Evolutionary conservation across 2,888 invertebrate species (phyloP), one percentile per base, ranked within the genome.

Genomic region (Oligia strigilis): DNA sequence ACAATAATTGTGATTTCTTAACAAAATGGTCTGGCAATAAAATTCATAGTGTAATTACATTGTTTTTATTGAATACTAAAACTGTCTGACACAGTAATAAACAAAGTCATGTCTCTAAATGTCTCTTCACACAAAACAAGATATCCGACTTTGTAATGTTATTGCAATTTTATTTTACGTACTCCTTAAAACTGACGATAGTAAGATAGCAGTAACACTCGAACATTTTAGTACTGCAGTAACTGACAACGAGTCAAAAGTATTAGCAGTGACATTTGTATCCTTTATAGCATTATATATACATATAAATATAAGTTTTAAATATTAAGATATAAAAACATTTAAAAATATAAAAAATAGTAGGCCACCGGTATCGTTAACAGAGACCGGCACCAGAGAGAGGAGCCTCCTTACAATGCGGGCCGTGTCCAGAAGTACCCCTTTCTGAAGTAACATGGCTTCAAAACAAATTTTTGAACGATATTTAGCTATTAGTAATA

Each of bases 81-180:
- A 77, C 69, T 11, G 75, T 82, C 29, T 81, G 82, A 78, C 74
- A 80, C 82, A 75, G 80, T 82, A 80, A 80, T 85, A 82, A 82
- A 89, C 89, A 80, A 83, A 80, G 85, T 81, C 80, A 72, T 75
- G 77, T 78, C 67, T 80, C 60, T 79, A 80, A 78, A 80, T 78
- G 77, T 83, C 67, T 73, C 60, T 77, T 81, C 80, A 81, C 78
- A 69, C 82, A 76, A 80, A 81, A 85, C 70, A 67, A 73, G 82
- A n/a, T 67, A 78, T 71, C 76, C 71, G 66, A 89, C 88, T 75
- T 81, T 88, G 88, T 88, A 89, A 81, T 49, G 64, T 58, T 80
- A 83, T 73, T 11, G 76, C 77, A 70, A 71, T 83, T 88, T 88
- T 85, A 88, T 82, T 83, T 87, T 84, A 88, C 73, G 82, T 73